Evolutionary conservation across 2,797 vertebrate genomes (phyloP).

Genomic region (Tapera naevia): DNA sequence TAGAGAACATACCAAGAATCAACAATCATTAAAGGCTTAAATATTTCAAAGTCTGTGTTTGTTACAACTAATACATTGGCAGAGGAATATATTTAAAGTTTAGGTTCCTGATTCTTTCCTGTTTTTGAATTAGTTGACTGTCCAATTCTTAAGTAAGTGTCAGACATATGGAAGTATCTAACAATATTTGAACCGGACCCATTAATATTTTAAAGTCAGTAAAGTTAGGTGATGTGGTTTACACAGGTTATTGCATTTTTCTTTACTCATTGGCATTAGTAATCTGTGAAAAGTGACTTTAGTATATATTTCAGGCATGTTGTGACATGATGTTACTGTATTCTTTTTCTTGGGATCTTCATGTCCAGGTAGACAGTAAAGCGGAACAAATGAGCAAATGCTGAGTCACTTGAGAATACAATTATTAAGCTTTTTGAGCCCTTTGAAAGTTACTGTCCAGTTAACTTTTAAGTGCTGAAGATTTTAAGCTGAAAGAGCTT

Average conservation of each 20-base stretch:
- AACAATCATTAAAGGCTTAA: background rate
- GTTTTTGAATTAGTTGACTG: background rate
- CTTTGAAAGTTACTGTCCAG: background rate
- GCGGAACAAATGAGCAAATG: background rate
- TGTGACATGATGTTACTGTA: background rate
- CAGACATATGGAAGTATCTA: background rate
- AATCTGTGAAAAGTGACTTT: background rate
- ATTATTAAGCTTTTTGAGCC: background rate
- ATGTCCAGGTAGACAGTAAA: background rate
- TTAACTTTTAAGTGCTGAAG: background rate
- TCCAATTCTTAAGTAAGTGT: background rate
- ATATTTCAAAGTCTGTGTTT: background rate
- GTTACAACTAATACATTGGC: background rate
- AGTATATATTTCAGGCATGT: background rate
- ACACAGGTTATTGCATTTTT: background rate
- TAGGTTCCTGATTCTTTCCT: background rate
- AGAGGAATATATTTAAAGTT: background rate
- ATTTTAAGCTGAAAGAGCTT: background rate
- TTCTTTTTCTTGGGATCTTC: background rate
- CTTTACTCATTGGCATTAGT: background rate
- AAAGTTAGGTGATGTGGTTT: background rate
- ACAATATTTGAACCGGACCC: background rate
- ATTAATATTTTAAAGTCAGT: background rate
- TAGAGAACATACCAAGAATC: background rate
- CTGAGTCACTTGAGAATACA: background rate